Evolutionary conservation across 2,113 vertebrate species (phyloP).

Genomic region (Malurus alboscapulatus): DNA sequence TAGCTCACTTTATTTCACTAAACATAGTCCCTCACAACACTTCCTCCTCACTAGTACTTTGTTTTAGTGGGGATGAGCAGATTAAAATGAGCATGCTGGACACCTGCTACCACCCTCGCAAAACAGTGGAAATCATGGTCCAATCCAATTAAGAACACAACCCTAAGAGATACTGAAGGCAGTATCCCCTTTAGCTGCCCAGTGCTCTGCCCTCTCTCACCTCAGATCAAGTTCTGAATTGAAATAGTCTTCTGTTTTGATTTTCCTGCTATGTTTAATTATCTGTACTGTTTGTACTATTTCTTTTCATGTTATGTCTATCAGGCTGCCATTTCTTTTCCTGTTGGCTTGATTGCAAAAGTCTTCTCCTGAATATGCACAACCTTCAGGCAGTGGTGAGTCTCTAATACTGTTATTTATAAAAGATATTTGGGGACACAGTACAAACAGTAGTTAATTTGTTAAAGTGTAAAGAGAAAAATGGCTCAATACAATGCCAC

Average conservation of each 20-base stretch:
- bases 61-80: neutral
- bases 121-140: neutral
- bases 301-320: neutral
- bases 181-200: neutral
- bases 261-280: neutral
- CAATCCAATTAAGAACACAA: neutral
- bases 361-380: neutral
- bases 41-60: neutral
- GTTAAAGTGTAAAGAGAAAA: slow-evolving; percentile 45
- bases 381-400: slow-evolving; percentile 10
- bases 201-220: neutral
- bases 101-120: neutral
- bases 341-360: neutral
- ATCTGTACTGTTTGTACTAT: neutral
- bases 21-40: neutral
- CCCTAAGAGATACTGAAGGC: neutral
- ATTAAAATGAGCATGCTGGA: neutral
- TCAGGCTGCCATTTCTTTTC: neutral
- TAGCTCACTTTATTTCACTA: neutral
- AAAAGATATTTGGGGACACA: neutral
- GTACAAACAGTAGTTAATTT: neutral
- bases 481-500: slow-evolving; percentile 23
- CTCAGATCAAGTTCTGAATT: neutral
- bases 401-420: slow-evolving; percentile 6
- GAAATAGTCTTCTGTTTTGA: neutral